Percentiles rank a stretch among this genome's conserved stretches.
phyloP scores from a whole-genome alignment of 1,140 invertebrate genomes.

The Procambarus virginalis region DNA sequence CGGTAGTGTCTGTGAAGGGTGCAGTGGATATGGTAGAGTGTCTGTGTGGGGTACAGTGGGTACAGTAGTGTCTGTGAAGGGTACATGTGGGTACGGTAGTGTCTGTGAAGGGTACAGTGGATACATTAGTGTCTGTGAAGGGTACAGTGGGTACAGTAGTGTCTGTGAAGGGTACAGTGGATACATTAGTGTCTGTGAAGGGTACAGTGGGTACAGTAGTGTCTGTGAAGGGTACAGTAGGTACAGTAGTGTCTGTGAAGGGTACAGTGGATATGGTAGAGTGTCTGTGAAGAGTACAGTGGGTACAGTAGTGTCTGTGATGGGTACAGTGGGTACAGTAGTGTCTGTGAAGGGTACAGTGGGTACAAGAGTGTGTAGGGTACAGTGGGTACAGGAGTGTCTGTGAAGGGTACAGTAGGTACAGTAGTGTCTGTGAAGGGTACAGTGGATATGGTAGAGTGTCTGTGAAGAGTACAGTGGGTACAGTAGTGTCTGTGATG shows the following conservation, averaged over 20 bases:
- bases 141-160: no score
- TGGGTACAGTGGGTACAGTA: neutral
- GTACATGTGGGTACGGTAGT: no score
- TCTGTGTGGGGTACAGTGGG: conserved; percentile 6
- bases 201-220: no score
- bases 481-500: no score
- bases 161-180: no score
- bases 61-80: neutral
- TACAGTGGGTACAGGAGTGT: neutral
- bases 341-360: neutral
- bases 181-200: no score
- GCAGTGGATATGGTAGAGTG: neutral
- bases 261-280: neutral
- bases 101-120: no score
- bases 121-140: no score
- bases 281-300: neutral
- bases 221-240: neutral
- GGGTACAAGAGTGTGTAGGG: neutral
- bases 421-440: neutral
- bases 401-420: neutral
- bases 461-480: conserved; percentile 6
- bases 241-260: neutral
- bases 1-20: no score
- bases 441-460: no score
- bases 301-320: neutral